Percentiles rank a stretch among this genome's conserved stretches.
These are phyloP conservation scores for Plagodis dolabraria DNA, from an alignment of 2,888 invertebrate species.

Conservation along the genomic window DNA sequence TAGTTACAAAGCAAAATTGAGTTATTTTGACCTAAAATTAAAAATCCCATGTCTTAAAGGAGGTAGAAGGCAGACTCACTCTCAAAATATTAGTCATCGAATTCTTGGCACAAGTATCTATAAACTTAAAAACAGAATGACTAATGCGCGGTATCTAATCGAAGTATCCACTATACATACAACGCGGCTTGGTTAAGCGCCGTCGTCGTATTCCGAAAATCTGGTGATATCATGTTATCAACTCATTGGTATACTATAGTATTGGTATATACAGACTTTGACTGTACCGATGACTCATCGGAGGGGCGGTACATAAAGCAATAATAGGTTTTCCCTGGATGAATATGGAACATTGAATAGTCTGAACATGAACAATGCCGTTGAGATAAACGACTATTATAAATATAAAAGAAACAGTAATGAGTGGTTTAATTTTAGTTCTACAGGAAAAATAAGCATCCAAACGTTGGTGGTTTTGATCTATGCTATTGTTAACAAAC, in stretches of 20 bases:
- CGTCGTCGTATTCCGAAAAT: conserved; percentile 20
- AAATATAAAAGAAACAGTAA: too few relatives aligned
- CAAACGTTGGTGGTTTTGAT: too few relatives aligned
- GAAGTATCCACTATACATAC: background rate
- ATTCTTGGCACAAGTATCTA: background rate
- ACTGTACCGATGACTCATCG: conserved; percentile 10
- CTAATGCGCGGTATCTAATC: conserved; percentile 19
- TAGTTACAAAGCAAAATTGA: too few relatives aligned
- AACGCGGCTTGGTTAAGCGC: background rate
- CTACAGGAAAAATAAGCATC: too few relatives aligned
- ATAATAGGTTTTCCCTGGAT: conserved; percentile 18
- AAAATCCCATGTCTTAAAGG: too few relatives aligned
- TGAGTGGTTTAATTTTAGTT: too few relatives aligned
- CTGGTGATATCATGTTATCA: conserved; percentile 30
- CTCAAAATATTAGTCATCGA: background rate
- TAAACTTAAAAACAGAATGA: conserved; percentile 10
- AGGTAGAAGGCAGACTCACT: too few relatives aligned
- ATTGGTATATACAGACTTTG: conserved; percentile 5
- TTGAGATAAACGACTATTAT: background rate
- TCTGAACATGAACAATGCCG: background rate
- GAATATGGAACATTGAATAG: conserved; percentile 27
- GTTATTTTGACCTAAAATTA: too few relatives aligned
- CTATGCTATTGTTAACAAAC: too few relatives aligned
- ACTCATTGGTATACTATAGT: too few relatives aligned
- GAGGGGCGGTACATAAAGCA: background rate